phyloP scores from a whole-genome alignment of 2,888 invertebrate genomes.

The Atherix ibis region DNA sequence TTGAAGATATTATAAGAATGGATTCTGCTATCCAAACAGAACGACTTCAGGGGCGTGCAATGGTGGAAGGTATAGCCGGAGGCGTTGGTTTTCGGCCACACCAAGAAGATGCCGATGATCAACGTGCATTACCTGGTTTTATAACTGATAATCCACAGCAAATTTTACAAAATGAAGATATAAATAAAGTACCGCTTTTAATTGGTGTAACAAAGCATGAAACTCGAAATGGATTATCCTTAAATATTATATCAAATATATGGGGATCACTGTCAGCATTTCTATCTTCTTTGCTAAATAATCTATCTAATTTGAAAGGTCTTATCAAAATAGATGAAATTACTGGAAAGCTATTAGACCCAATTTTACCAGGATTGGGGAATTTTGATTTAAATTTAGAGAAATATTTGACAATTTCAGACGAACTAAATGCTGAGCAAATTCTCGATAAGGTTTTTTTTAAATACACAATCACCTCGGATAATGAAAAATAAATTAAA shows the following conservation, averaged over 20 bases:
- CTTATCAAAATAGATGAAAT: conserved; percentile 22
- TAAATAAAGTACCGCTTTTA: conserved; percentile 45
- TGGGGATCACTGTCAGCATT: conserved; percentile 25
- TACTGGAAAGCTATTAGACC: conserved; percentile 21
- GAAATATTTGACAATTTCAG: conserved; percentile 24
- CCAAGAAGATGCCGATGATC: conserved; percentile 49
- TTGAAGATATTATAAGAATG: conserved; percentile 27
- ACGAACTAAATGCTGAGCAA: conserved; percentile 20
- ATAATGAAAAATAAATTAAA: background rate
- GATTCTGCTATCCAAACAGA: conserved; percentile 43
- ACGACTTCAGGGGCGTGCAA: conserved; percentile 40
- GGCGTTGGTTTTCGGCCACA: conserved; percentile 47
- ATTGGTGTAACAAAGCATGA: conserved; percentile 61
- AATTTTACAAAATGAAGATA: conserved; percentile 38
- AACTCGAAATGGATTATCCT: conserved; percentile 34
- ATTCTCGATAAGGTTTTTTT: conserved; percentile 23
- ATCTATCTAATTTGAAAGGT: conserved; percentile 18
- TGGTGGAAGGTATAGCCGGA: conserved; percentile 48
- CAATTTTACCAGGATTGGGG: conserved; percentile 21
- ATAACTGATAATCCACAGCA: conserved; percentile 45
- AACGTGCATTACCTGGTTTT: conserved; percentile 48
- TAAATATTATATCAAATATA: conserved; percentile 19
- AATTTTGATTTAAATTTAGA: conserved; percentile 19
- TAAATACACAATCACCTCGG: background rate
- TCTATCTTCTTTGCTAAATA: conserved; percentile 20